Evolutionary conservation across 2,888 invertebrate species (phyloP).

Genomic region (Thymelicus lineola): DNA sequence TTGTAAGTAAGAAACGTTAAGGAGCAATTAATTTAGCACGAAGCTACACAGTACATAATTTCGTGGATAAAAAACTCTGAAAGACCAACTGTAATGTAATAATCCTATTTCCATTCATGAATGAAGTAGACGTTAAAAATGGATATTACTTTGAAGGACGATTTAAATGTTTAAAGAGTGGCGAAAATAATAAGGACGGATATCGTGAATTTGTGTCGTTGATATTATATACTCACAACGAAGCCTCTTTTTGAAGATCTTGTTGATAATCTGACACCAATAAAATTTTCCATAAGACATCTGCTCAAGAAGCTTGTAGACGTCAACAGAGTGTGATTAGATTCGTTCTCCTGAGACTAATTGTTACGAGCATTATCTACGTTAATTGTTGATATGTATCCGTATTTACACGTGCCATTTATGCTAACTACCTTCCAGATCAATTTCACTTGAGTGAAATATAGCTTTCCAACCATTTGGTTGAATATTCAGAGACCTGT

Average conservation of each 20-base stretch:
- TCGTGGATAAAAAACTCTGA: neutral
- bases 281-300: conserved; percentile 46
- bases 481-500: neutral
- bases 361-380: conserved; percentile 38
- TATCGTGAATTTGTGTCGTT: conserved; percentile 13
- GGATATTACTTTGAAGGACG: conserved; percentile 17
- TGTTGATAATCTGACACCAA: conserved; percentile 45
- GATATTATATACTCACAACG: conserved; percentile 15
- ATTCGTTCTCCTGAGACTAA: conserved; percentile 40
- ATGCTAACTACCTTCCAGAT: conserved; percentile 28
- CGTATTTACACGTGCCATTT: conserved; percentile 34
- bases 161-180: conserved; percentile 21
- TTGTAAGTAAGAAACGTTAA: no score
- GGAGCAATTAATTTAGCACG: no score
- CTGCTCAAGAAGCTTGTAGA: conserved; percentile 41
- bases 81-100: conserved; percentile 5
- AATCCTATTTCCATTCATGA: conserved; percentile 16
- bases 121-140: conserved; percentile 7
- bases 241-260: conserved; percentile 32
- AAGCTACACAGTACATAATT: no score
- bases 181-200: conserved; percentile 13
- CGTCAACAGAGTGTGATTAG: conserved; percentile 41
- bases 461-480: conserved; percentile 10
- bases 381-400: conserved; percentile 28
- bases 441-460: conserved; percentile 19